phyloP scores from a whole-genome alignment of 2,113 vertebrate genomes.

The Myrmecobius fasciatus region DNA sequence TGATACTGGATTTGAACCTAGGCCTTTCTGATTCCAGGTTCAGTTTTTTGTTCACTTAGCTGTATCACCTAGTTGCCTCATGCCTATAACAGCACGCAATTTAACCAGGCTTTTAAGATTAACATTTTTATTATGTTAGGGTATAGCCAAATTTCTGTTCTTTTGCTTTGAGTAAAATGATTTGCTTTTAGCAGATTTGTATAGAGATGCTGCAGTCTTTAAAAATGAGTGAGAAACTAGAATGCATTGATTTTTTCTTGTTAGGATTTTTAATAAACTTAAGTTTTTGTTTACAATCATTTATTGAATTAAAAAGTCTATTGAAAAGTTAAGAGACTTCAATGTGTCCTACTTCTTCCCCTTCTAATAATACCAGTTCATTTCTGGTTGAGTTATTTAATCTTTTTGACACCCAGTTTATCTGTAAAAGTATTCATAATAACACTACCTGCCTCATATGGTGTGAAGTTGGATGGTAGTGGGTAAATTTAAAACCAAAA shows the following conservation, averaged over 20 bases:
- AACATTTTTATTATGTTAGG: conserved; percentile 1
- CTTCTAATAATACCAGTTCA: background rate
- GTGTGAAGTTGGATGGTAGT: background rate
- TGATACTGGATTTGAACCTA: background rate
- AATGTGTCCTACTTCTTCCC: background rate
- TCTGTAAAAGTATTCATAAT: background rate
- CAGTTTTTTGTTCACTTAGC: background rate
- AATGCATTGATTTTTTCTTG: conserved; percentile 1
- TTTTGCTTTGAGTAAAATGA: conserved; percentile 33
- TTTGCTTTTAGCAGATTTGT: background rate
- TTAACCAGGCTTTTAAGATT: background rate
- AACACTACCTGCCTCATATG: background rate
- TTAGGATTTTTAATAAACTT: conserved; percentile 33
- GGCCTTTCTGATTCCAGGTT: no score
- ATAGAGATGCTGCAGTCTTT: background rate
- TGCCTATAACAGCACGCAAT: background rate
- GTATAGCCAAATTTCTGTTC: background rate
- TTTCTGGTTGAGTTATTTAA: background rate
- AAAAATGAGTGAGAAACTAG: background rate
- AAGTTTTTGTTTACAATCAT: conserved; percentile 43
- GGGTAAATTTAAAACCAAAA: conserved; percentile 16
- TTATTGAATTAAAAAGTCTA: background rate
- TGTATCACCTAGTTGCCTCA: background rate
- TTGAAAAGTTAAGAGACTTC: background rate
- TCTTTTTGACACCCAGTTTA: background rate